A percentile compares a stretch with the other conserved stretches of the same genome.
Conservation (phyloP, 1,140 invertebrate species). For the Acyrthosiphon pisum region DNA sequence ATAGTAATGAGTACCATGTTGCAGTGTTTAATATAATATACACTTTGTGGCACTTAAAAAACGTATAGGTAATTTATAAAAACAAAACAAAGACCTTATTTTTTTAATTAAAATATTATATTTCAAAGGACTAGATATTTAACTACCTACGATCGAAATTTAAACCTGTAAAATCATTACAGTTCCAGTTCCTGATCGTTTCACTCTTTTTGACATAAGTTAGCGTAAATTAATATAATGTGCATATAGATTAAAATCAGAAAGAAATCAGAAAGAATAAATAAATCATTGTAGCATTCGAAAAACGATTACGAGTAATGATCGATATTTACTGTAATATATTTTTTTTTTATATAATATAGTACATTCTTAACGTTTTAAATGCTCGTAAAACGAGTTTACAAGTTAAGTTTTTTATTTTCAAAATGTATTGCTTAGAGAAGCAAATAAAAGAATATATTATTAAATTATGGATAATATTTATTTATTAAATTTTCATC, state of each 20-base stretch:
- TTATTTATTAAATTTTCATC: not conserved
- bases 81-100: not conserved
- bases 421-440: not conserved
- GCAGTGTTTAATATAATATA: not conserved
- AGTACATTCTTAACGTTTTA: not conserved
- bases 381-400: not conserved
- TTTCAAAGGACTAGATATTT: not conserved
- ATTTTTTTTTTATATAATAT: not conserved
- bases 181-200: too few species aligned
- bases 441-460: not conserved
- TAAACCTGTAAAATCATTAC: not conserved
- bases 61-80: not conserved
- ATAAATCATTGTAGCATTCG: not conserved
- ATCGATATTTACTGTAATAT: not conserved
- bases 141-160: not conserved
- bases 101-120: not conserved
- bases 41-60: not conserved
- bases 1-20: not conserved
- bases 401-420: not conserved
- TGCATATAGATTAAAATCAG: not conserved
- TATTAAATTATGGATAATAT: not conserved
- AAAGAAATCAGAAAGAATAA: not conserved
- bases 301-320: not conserved
- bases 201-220: not conserved
- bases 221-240: not conserved